Evolutionary conservation across 2,888 invertebrate genomes (phyloP), one percentile per base, ranked within the genome.

Genomic region (Gnatocerus cornutus): DNA sequence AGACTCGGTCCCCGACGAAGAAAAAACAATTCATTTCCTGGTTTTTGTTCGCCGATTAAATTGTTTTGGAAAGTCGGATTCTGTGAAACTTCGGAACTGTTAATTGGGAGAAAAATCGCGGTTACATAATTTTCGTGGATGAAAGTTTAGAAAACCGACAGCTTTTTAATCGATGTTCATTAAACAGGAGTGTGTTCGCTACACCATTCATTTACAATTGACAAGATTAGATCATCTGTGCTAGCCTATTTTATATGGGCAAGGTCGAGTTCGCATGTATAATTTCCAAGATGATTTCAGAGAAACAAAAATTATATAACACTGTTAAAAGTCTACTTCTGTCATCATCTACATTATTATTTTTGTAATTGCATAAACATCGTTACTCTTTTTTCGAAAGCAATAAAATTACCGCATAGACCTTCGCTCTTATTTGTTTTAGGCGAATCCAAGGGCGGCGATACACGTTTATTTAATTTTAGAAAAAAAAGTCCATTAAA

Each of bases 211-310:
- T 50, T 21, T 10, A 5, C 59, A 59, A 59, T 46, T 45, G 43
- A 56, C 48, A 50, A 61, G 33, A 62, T 68, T 62, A 62, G 46
- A 41, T 68, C 55, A 68, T 62, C 52, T 46, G 29, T 62, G 62
- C 53, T 33, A 61, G 45, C 43, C 53, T 68, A 67, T 64, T 64
- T 64, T 53, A 61, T 62, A 62, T 68, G 46, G 53, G 48, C 68
- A 68, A 68, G 68, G 68, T 62, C 68, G 68, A 45, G 45, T 43
- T 59, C 59, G 59, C 13, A 56, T 46, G 33, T 61, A 61, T 53
- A 43, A 46, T 68, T 61, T 10, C 55, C 55, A 53, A 68, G 62
- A 68, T 67, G 67, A 67, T 43, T 53, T 45, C 62, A 62, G 33
- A 50, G 61, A 53, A 68, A 55, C 37, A 37, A 45, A 55, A 62